Evolutionary conservation across 2,888 invertebrate genomes (phyloP), one percentile per base, ranked within the genome.

Genomic region (Sarcophaga rosellei): DNA sequence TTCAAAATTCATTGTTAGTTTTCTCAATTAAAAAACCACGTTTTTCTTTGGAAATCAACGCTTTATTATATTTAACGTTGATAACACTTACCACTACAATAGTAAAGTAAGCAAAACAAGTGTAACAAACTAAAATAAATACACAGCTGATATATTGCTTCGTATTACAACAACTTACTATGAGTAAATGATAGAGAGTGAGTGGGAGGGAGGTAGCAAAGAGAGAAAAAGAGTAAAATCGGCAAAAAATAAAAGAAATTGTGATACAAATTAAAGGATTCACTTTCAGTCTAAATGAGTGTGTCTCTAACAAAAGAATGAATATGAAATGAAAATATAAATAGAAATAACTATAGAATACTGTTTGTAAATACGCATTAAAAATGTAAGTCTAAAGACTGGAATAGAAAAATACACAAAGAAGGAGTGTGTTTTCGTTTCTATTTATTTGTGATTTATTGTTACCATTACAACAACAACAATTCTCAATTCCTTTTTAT

Each of bases 61-160:
- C 0, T 35, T 53, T 53, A 15, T 53, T 53, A 53, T 4, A 53
- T 53, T 53, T 53, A 15, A 17, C 15, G 17, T 53, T 53, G 53
- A 1, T 2, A 53, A 4, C 5, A 53, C 53, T 53, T 17, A 0
- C 12, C 53, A 53, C 53, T 53, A 53, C 25, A 63, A 23, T 45
- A 17, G 65, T n/a, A 57, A 23, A 17, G 21, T 35, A 65, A 68
- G 11, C 47, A 69, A 69, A 47, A 6, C 61, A 74, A 73, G 20
- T 73, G 61, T 66, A 66, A 53, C 53, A 53, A 53, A 53, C 53
- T 53, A 53, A 53, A 17, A 53, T 53, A 53, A 53, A 61, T 73
- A 81, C 76, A 81, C 81, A 81, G 81, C 81, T 81, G 81, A 81
- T 61, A 5, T 15, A 17, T 20, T 61, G 61, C n/a, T 75, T 81